Evolutionary conservation across 1,140 invertebrate genomes (phyloP), one percentile per base, ranked within the genome.

Genomic region (Idris sp.): DNA sequence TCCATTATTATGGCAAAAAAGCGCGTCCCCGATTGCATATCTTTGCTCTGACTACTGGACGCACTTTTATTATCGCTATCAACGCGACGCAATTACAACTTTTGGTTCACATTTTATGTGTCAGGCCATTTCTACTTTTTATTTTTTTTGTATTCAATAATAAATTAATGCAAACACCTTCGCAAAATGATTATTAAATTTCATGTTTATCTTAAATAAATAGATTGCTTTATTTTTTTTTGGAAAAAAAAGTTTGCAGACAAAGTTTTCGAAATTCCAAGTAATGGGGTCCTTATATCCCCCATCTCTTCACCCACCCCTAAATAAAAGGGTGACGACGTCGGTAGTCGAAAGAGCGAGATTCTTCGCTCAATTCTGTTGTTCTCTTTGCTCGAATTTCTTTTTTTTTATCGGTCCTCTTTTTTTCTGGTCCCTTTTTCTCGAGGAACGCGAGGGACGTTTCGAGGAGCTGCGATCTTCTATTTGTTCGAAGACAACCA

Each of bases 401-500:
- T 58, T 59, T 51, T 41, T 58, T 36, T 22, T 31, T 15, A 19
- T 30, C 31, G 13, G 10, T 82, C 65, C 11, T 9, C 72, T 8
- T 46, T 46, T 61, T 71, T 54, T 48, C 33, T 54, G 48, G 11
- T 28, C 43, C 30, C 46, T 56, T 71, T 67, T 71, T 62, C 67
- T 61, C 38, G 48, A 69, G 51, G 58, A 78, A 77, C 62, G 75
- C 78, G 72, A 76, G 49, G 64, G 69, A 75, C 46, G 40, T 68
- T 62, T 58, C 61, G 48, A 68, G 67, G 33, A 59, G 54, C 49
- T 53, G 76, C 54, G 26, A 74, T 82, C 80, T 83, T 83, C 82
- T 83, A 83, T 83, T 83, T 83, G 79, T 80, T 81, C 59, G 74
- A 65, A 67, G 67, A 71, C 53, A 72, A 74, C 73, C 76, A 65